Conservation (phyloP, 2,797 vertebrate genomes). For the Chelmon rostratus region DNA sequence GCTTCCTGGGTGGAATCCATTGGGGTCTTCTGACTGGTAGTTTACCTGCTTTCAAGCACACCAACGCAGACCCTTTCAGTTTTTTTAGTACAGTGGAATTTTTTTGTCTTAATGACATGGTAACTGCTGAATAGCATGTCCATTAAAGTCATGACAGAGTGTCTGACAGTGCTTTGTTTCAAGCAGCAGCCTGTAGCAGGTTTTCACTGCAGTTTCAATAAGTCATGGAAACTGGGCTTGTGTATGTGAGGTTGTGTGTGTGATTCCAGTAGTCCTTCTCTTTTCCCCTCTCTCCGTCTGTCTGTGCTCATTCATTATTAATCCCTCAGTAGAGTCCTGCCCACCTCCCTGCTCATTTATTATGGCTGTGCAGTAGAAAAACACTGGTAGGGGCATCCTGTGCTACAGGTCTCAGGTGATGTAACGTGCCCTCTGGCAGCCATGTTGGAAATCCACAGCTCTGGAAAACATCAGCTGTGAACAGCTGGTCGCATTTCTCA, state of each 20-base stretch:
- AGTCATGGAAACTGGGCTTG: background rate
- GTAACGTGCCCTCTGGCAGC: conserved; percentile 21
- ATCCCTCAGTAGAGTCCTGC: conserved; percentile 2
- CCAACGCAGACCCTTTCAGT: too few relatives aligned
- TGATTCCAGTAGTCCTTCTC: background rate
- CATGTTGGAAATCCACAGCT: conserved; percentile 22
- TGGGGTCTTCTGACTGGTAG: too few relatives aligned
- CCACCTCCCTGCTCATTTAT: conserved; percentile 31
- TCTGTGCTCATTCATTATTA: conserved; percentile 23
- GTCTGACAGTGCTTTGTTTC: background rate
- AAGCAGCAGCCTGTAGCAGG: background rate
- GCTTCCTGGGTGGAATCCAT: too few relatives aligned
- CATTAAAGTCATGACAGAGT: too few relatives aligned
- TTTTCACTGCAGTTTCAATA: background rate
- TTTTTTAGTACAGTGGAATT: too few relatives aligned
- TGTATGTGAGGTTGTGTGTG: background rate
- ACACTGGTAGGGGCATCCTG: conserved; percentile 2
- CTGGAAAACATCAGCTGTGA: background rate
- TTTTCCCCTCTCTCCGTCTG: background rate
- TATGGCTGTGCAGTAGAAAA: conserved; percentile 34
- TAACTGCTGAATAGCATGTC: too few relatives aligned
- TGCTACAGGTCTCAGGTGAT: conserved; percentile 25
- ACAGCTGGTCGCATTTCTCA: background rate
- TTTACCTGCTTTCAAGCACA: too few relatives aligned
- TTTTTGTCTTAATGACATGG: too few relatives aligned